Percentiles rank a stretch among this genome's conserved stretches.
These are phyloP conservation scores for Eulemur albifrons DNA, from an alignment of 2,797 vertebrate genomes.

Conservation along the genomic window DNA sequence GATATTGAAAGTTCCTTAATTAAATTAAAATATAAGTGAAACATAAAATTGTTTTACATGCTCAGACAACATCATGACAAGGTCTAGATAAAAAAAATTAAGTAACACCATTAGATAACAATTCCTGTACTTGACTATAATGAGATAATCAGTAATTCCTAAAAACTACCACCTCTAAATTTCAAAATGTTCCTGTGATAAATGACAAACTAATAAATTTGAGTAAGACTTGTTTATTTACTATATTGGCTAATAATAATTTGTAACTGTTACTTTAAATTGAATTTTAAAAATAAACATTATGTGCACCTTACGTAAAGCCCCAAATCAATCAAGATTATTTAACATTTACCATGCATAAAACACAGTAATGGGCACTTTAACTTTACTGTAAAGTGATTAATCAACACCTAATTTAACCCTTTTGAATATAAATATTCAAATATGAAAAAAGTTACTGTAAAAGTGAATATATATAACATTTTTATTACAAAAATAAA, in stretches of 20 bases:
- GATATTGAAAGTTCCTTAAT: background rate
- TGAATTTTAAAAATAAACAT: background rate
- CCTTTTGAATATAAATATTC: background rate
- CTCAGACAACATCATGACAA: background rate
- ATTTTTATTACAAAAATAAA: slow-evolving; percentile 29
- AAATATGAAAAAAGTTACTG: background rate
- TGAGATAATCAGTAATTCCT: background rate
- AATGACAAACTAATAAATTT: background rate
- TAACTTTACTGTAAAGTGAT: background rate
- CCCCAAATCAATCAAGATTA: background rate
- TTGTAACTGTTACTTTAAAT: background rate
- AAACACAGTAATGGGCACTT: background rate
- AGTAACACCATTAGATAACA: background rate
- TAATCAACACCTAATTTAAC: background rate
- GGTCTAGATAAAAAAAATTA: background rate
- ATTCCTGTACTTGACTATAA: background rate
- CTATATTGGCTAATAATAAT: background rate
- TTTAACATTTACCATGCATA: background rate
- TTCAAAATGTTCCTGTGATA: background rate
- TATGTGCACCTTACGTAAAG: background rate
- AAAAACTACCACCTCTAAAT: background rate
- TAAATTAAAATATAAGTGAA: background rate
- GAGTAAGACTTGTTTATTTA: background rate
- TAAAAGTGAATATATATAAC: background rate
- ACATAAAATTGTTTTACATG: background rate